These are phyloP conservation scores for Parnassius glacialis DNA, from an alignment of 2,888 invertebrate genomes.

Conservation along the genomic window DNA sequence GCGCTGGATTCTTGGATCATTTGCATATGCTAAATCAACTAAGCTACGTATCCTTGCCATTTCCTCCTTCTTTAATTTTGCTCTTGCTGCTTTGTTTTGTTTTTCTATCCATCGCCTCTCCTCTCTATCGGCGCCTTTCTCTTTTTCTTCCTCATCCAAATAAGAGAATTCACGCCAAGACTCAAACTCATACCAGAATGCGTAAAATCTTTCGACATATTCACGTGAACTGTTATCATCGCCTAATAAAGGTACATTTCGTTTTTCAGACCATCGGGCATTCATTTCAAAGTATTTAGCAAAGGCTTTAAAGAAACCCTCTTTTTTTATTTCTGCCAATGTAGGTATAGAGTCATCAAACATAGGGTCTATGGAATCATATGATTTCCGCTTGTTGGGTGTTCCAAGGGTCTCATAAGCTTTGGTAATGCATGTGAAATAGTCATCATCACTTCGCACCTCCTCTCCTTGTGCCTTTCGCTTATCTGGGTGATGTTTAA, in stretches of 20 bases:
- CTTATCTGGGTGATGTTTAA: conserved; percentile 99
- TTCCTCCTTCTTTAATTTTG: conserved; percentile 98
- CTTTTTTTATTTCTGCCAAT: conserved; percentile 86
- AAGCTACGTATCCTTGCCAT: conserved; percentile 93
- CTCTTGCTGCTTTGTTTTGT: conserved; percentile 95
- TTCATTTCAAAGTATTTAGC: conserved; percentile 87
- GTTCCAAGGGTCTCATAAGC: conserved; percentile 95
- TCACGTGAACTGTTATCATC: conserved; percentile 88
- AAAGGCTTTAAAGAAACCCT: conserved; percentile 86
- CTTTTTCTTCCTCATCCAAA: conserved; percentile 98
- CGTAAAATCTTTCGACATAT: conserved; percentile 95
- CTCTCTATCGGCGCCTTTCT: conserved; percentile 97
- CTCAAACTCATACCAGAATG: conserved; percentile 99
- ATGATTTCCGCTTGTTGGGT: conserved; percentile 90
- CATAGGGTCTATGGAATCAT: conserved; percentile 97
- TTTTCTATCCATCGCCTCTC: conserved; percentile 99
- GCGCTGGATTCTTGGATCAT: conserved; percentile 95
- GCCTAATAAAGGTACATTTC: conserved; percentile 91
- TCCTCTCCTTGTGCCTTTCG: conserved; percentile 94
- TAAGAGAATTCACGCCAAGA: conserved; percentile 99
- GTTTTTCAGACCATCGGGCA: conserved; percentile 94
- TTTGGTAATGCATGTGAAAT: conserved; percentile 99
- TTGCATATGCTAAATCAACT: conserved; percentile 96
- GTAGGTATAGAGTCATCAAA: conserved; percentile 94
- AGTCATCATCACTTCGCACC: conserved; percentile 94